A percentile compares a stretch with the other conserved stretches of the same genome.
These are phyloP conservation scores for Nerophis lumbriciformis DNA, from an alignment of 2,113 vertebrate species.

Conservation along the genomic window DNA sequence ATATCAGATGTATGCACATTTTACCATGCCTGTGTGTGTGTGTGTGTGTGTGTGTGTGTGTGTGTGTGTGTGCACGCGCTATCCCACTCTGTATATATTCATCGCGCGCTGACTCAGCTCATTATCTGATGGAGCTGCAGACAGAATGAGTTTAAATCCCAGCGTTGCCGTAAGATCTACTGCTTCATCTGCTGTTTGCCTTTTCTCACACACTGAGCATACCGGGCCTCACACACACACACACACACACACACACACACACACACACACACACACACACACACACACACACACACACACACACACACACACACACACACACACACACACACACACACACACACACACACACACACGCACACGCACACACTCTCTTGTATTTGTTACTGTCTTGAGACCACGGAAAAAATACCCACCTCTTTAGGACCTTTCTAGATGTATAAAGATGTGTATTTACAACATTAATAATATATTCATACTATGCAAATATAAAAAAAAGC, in stretches of 20 bases:
- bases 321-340: no score
- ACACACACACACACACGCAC: no score
- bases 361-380: no score
- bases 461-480: no score
- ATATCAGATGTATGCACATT: constrained; percentile 14
- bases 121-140: constrained; percentile 65
- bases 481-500: no score
- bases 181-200: neutral
- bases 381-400: no score
- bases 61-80: constrained; percentile 12
- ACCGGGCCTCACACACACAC: neutral
- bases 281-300: no score
- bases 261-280: no score
- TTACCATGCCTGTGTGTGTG: constrained; percentile 2
- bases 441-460: no score
- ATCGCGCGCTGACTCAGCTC: constrained; percentile 66
- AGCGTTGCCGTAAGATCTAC: constrained; percentile 1
- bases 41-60: constrained; percentile 20
- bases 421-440: no score
- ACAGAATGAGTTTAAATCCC: constrained; percentile 73
- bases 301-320: no score
- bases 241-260: neutral
- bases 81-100: constrained; percentile 3
- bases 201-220: neutral
- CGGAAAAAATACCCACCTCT: no score